Evolutionary conservation across 2,888 invertebrate species (phyloP), one percentile per base, ranked within the genome.

Genomic region (Sarcophaga rosellei): DNA sequence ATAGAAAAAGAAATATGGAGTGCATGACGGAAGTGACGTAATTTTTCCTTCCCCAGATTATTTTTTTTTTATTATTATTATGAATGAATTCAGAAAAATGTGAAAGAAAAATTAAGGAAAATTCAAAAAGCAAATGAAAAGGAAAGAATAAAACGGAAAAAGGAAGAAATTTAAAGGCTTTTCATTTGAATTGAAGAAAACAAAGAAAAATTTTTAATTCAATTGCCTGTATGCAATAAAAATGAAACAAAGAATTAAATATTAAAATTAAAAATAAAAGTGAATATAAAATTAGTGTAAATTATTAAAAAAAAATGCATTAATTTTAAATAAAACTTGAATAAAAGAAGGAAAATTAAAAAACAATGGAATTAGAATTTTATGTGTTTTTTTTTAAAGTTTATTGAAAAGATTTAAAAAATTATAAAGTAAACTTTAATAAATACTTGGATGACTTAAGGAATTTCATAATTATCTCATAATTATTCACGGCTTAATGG

Each of bases 1-100:
- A 44, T 44, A 66, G 11, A 66, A 44, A 66, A 65, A 45, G 4
- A 53, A 53, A 53, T 53, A 72, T 72, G 79, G 75, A 86, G 85
- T 87, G 87, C 87, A 87, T 88, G 83, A 87, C 89, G 89, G 88
- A 89, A 89, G 89, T 89, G 89, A 89, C 88, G 89, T 89, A 89
- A 89, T 89, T 85, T 86, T 80, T 81, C 72, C 86, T 84, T 84
- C 75, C 81, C 63, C 74, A 35, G 44, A 73, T 73, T 47, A 70
- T 72, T 15, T n/a, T 72, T n/a, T 11, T 35, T 35, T 35, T 5
- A 35, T 35, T 20, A 17, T 35, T 44, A 76, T 69, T 79, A 84
- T 70, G 77, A 77, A 84, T 76, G 78, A 76, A 53, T 82, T 77
- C 53, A 63, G 65, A 87, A 80, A 78, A 74, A 63, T 68, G 21